phyloP scores from a whole-genome alignment of 2,888 invertebrate species.

The Palloptera scutellata region DNA sequence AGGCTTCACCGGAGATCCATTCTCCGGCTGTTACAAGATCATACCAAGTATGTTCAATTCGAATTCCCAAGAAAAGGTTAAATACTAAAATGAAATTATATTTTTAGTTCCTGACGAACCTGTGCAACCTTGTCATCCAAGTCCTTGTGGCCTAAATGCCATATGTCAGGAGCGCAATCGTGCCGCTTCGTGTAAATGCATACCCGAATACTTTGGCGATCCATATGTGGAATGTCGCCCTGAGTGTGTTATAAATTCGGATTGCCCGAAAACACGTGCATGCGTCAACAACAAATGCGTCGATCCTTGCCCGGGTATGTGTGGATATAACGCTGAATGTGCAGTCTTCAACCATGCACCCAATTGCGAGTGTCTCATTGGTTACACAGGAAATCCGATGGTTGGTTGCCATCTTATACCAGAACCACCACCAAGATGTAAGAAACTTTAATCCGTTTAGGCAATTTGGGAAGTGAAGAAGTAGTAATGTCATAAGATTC shows the following conservation, averaged over 20 bases:
- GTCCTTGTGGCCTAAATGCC: slow-evolving; percentile 75
- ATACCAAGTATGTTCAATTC: slow-evolving; percentile 64
- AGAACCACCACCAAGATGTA: slow-evolving; percentile 53
- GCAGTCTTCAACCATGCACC: slow-evolving; percentile 74
- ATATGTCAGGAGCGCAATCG: slow-evolving; percentile 71
- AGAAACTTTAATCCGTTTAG: slow-evolving; percentile 43
- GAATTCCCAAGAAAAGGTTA: not conserved
- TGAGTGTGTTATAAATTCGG: slow-evolving; percentile 73
- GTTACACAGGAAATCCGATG: slow-evolving; percentile 71
- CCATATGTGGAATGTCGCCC: slow-evolving; percentile 74
- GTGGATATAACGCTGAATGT: slow-evolving; percentile 82
- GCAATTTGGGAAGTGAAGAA: slow-evolving; percentile 8
- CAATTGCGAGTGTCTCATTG: slow-evolving; percentile 70
- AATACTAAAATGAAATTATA: not conserved
- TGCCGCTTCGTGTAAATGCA: slow-evolving; percentile 72
- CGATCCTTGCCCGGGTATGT: slow-evolving; percentile 85
- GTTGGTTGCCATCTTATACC: slow-evolving; percentile 62
- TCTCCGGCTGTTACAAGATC: slow-evolving; percentile 66
- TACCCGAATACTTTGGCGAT: slow-evolving; percentile 72
- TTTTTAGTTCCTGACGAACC: slow-evolving; percentile 65
- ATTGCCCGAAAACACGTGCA: slow-evolving; percentile 71
- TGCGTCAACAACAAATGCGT: slow-evolving; percentile 80
- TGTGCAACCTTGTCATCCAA: slow-evolving; percentile 70
- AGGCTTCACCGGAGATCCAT: slow-evolving; percentile 72
- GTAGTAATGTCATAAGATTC: not conserved